Evolutionary conservation across 2,113 vertebrate genomes (phyloP), one percentile per base, ranked within the genome.

Genomic region (Chionodraco myersi): DNA sequence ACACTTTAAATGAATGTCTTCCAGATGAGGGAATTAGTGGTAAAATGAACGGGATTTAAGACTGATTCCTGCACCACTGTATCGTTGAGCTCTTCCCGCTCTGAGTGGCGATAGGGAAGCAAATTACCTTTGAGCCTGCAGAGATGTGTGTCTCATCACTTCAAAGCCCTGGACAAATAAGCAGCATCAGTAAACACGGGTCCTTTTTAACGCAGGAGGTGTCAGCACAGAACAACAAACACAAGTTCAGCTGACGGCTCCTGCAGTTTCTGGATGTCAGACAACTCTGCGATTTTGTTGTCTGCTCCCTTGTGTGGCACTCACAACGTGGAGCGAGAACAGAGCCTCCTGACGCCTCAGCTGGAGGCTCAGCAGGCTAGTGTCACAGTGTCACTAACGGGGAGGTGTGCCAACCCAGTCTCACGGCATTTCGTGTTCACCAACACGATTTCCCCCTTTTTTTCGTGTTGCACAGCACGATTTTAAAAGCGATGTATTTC

Each of bases 111-210:
- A 61, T 76, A 81, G 26, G 41, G 44, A 63, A 77, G 18, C 51
- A 71, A 88, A 86, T 86, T 64, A 81, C 63, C 54, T 80, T 48
- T 13, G 69, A 61, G 72, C 59, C 77, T n/a, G 45, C 69, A 53
- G 64, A 79, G 72, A 41, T 75, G 59, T 68, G 14, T 83, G 14
- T 83, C 57, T 53, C 79, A 87, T 84, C 75, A 82, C 56, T 52
- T 79, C 59, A 75, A 79, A 82, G 80, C 78, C 52, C 72, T 23
- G 73, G 76, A 81, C 77, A 81, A 87, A 83, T 73, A 68, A 80
- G 23, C n/a, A 45, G 47, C 49, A 59, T 73, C 3, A 21, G 61
- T 3, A 67, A 72, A 63, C 34, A 21, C 2, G 3, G 2, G 13
- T 71, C 23, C 45, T 45, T 48, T 52, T 36, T n/a, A 5, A 34